phyloP scores from a whole-genome alignment of 2,113 vertebrate species.

The Pluvianellus socialis region DNA sequence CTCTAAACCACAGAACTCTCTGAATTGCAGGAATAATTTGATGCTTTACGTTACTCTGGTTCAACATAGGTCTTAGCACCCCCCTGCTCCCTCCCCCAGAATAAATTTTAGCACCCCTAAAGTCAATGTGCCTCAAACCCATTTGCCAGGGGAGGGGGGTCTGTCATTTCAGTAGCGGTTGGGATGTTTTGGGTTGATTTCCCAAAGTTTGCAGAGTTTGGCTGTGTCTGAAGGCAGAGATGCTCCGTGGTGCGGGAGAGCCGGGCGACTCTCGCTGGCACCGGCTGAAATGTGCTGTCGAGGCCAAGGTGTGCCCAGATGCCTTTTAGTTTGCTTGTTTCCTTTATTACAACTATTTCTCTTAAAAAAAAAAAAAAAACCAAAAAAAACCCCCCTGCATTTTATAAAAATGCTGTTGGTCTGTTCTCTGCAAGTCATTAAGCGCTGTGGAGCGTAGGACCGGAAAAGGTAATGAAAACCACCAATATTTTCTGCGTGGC shows the following conservation, averaged over 20 bases:
- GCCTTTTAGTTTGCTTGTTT: neutral
- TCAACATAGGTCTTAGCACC: neutral
- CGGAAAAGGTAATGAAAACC: neutral
- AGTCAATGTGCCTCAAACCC: accelerated
- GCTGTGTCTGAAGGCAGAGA: neutral
- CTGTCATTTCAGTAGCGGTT: accelerated
- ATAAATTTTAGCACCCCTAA: neutral
- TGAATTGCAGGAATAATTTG: neutral
- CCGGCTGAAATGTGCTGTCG: too few relatives aligned
- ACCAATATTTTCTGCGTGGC: accelerated
- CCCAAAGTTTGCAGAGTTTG: neutral
- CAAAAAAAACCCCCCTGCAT: neutral
- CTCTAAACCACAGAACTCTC: neutral
- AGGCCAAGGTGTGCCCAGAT: accelerated
- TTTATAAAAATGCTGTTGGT: accelerated
- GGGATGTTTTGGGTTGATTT: neutral
- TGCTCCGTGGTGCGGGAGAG: neutral
- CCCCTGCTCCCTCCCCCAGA: neutral
- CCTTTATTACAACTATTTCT: neutral
- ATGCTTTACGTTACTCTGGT: neutral
- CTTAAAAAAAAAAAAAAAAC: too few relatives aligned
- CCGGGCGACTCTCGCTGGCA: neutral
- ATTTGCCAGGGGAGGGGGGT: neutral
- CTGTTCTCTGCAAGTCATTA: too few relatives aligned
- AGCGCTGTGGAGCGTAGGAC: neutral